Conservation (phyloP, 1,140 invertebrate species). For the Pemphigus obesinymphae region DNA sequence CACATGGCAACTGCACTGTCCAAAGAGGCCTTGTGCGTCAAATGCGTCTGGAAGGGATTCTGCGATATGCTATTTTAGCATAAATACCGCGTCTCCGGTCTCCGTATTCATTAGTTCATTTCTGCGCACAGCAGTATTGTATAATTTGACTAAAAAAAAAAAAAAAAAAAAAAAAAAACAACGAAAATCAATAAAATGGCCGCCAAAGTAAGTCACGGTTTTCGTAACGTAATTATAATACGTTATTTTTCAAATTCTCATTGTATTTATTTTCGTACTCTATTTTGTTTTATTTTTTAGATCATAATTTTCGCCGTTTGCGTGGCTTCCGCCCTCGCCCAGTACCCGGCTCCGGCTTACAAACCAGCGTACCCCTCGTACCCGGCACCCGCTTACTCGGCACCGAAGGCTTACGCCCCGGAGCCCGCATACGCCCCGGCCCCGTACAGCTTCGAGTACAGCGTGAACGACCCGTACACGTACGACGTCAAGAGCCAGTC, state of each 20-base stretch:
- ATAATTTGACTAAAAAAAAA: neutral
- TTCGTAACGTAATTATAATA: neutral
- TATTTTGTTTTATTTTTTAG: neutral
- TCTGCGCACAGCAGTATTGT: neutral
- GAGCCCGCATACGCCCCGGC: conserved; percentile 43
- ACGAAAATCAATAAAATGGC: neutral
- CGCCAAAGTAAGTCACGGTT: neutral
- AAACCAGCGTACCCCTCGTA: conserved; percentile 40
- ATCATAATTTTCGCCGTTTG: conserved; percentile 23
- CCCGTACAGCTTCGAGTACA: conserved; percentile 55
- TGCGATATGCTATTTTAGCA: neutral
- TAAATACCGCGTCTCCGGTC: neutral
- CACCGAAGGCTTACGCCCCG: neutral
- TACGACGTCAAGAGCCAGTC: conserved; percentile 58
- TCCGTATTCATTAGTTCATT: neutral
- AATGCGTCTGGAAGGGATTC: conserved; percentile 15
- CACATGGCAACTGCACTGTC: neutral
- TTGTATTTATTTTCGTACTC: neutral
- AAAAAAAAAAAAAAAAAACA: neutral
- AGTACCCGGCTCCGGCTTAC: conserved; percentile 43
- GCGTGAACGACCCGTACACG: conserved; percentile 56
- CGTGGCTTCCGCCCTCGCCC: conserved; percentile 11
- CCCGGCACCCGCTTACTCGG: neutral
- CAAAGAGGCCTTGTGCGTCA: neutral
- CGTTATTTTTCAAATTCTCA: neutral